phyloP scores from a whole-genome alignment of 2,888 invertebrate species.

The Drosophila trichaetosa region DNA sequence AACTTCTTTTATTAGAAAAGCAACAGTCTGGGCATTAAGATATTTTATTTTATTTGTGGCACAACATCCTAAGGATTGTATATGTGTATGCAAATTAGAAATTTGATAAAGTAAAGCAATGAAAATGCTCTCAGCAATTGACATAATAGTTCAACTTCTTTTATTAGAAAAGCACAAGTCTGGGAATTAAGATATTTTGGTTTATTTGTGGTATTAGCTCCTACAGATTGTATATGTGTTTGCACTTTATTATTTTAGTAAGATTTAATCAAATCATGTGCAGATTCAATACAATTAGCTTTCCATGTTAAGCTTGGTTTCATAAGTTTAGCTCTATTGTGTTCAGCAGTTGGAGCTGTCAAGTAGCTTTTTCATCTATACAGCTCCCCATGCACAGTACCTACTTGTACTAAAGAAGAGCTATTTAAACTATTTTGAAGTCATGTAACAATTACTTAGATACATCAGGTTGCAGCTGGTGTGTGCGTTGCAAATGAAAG shows the following conservation, averaged over 20 bases:
- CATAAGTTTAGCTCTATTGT: background rate
- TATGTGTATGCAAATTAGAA: background rate
- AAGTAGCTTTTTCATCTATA: background rate
- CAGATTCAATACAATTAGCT: background rate
- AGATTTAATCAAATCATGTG: background rate
- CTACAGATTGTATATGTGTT: background rate
- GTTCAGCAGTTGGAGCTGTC: background rate
- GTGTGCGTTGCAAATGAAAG: slow-evolving; percentile 27
- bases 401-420: slow-evolving; percentile 9
- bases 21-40: background rate
- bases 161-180: background rate
- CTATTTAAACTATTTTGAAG: slow-evolving; percentile 4
- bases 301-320: background rate
- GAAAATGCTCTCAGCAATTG: background rate
- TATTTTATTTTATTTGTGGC: background rate
- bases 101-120: background rate
- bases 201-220: background rate
- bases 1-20: background rate
- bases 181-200: background rate
- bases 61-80: background rate
- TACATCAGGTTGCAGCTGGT: slow-evolving; percentile 33
- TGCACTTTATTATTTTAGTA: background rate
- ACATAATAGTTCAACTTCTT: background rate
- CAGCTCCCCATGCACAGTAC: background rate
- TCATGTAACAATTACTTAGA: slow-evolving; percentile 32